Conservation (phyloP, 2,113 vertebrate species). For the Typhlomys cinereus region DNA sequence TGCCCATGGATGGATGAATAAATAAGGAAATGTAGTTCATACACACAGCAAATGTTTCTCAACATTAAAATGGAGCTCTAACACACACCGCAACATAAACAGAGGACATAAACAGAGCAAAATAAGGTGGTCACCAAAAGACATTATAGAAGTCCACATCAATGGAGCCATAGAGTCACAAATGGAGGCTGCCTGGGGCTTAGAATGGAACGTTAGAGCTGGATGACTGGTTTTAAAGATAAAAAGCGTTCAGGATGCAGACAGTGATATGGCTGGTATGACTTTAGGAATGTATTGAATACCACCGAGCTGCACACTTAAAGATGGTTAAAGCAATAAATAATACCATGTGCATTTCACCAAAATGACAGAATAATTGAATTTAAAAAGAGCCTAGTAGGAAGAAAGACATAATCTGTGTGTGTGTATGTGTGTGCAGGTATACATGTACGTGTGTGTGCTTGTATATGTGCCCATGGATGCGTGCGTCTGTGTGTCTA, state of each 20-base stretch:
- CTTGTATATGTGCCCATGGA: no score
- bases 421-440: no score
- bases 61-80: background rate
- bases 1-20: no score
- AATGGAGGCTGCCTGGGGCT: background rate
- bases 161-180: background rate
- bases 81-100: background rate
- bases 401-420: background rate
- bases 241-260: background rate
- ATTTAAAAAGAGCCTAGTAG: background rate
- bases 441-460: no score
- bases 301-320: background rate
- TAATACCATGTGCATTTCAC: background rate
- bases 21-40: background rate
- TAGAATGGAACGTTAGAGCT: background rate
- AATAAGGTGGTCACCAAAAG: background rate
- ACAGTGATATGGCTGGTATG: no score
- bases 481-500: background rate
- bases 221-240: background rate
- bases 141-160: background rate
- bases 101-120: background rate
- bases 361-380: background rate
- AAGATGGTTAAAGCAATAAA: background rate
- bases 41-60: background rate
- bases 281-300: background rate